These are phyloP conservation scores for Trilocha varians DNA, from an alignment of 2,888 invertebrate species.

Conservation along the genomic window DNA sequence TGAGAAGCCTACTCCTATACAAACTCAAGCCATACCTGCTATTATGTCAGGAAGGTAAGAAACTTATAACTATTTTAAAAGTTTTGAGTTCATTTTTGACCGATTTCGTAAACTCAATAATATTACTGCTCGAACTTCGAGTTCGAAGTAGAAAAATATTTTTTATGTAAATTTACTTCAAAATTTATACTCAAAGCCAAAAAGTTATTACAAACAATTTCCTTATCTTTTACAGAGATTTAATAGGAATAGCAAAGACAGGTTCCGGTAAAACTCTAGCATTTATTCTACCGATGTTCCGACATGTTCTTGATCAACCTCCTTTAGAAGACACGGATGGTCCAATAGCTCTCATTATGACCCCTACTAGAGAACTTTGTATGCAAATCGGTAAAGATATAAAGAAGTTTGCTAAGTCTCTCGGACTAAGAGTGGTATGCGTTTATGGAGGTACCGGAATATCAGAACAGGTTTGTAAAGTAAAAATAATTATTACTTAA, in stretches of 20 bases:
- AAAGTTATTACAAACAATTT: background rate
- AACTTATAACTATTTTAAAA: background rate
- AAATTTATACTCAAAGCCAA: too few species aligned
- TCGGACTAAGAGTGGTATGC: conserved; percentile 91
- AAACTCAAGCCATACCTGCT: conserved; percentile 96
- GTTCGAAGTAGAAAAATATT: background rate
- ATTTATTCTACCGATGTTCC: conserved; percentile 97
- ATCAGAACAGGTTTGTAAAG: conserved; percentile 84
- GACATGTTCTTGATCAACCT: conserved; percentile 95
- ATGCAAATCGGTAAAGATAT: conserved; percentile 99
- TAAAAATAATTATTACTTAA: too few species aligned
- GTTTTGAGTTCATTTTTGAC: background rate
- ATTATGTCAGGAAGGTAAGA: conserved; percentile 92
- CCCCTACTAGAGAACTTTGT: conserved; percentile 97
- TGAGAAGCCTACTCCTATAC: conserved; percentile 98
- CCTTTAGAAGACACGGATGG: conserved; percentile 97
- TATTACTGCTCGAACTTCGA: too few species aligned
- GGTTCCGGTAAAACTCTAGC: conserved; percentile 99
- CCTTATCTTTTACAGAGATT: conserved; percentile 69
- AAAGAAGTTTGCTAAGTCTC: conserved; percentile 92
- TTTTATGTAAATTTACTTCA: too few species aligned
- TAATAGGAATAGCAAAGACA: conserved; percentile 99
- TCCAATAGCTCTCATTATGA: conserved; percentile 97
- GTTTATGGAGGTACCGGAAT: conserved; percentile 99
- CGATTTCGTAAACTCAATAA: too few species aligned